Evolutionary conservation across 1,140 invertebrate species (phyloP).

Genomic region (Lepidurus packardi): DNA sequence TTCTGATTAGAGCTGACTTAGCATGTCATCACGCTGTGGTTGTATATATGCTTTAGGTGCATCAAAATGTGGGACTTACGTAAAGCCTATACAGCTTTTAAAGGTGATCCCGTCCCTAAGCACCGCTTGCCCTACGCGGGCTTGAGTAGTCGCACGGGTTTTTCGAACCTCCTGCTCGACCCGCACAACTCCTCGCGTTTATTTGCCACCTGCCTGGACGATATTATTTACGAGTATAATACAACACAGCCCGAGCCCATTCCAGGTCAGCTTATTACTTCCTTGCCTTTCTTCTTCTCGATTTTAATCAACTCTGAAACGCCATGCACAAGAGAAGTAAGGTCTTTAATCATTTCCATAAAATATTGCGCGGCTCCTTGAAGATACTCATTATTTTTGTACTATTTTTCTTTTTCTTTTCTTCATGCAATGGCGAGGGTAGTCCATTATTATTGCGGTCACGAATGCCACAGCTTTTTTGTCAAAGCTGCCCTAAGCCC

Average conservation of each 20-base stretch:
- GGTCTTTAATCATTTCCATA: constrained; percentile 31
- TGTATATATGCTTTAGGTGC: constrained; percentile 44
- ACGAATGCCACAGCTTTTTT: constrained; percentile 71
- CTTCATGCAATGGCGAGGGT: not conserved
- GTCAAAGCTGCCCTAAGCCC: constrained; percentile 72
- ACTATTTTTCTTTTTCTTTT: constrained; percentile 37
- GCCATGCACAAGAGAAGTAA: constrained; percentile 9
- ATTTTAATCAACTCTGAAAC: constrained; percentile 24
- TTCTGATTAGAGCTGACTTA: too few species aligned
- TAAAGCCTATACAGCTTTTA: constrained; percentile 66
- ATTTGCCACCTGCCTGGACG: constrained; percentile 80
- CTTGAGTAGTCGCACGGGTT: constrained; percentile 61
- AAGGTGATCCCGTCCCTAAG: constrained; percentile 62
- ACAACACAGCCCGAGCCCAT: constrained; percentile 60
- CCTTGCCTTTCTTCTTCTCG: not conserved
- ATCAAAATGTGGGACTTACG: constrained; percentile 84
- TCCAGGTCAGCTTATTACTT: constrained; percentile 49
- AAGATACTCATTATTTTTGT: constrained; percentile 35
- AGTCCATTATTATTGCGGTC: constrained; percentile 52
- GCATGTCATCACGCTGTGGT: too few species aligned
- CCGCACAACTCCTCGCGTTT: constrained; percentile 55
- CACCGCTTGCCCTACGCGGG: constrained; percentile 64
- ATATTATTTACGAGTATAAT: constrained; percentile 77
- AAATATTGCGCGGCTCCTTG: constrained; percentile 30
- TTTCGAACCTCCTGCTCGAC: constrained; percentile 70